Conservation (phyloP, 2,888 invertebrate genomes). For the Scaptodrosophila latifasciaeformis region DNA sequence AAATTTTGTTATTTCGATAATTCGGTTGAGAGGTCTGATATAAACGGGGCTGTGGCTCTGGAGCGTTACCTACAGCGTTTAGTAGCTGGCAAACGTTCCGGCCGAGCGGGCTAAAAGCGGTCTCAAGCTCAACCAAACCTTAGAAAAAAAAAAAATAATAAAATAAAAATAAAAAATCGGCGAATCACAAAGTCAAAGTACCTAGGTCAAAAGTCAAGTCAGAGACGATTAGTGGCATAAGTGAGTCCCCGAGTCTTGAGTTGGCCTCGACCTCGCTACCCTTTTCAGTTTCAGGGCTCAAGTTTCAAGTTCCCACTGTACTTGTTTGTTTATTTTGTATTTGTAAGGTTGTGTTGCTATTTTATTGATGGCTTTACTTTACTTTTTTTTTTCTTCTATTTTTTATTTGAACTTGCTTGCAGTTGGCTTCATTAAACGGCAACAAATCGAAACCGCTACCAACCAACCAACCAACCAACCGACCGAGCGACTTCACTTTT, state of each 20-base stretch:
- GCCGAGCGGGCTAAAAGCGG: conserved; percentile 52
- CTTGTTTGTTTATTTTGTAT: conserved; percentile 15
- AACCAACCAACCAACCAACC: no score
- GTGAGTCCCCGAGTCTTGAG: conserved; percentile 9
- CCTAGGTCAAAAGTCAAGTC: neutral
- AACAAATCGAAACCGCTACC: no score
- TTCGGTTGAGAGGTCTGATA: conserved; percentile 43
- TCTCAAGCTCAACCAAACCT: no score
- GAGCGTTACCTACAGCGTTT: no score
- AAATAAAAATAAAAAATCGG: conserved; percentile 3
- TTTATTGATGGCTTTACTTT: conserved; percentile 63
- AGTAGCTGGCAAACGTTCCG: conserved; percentile 54
- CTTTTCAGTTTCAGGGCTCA: neutral
- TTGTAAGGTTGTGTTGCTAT: conserved; percentile 15
- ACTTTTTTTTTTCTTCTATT: conserved; percentile 31
- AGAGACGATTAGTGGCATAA: neutral
- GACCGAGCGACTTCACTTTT: no score
- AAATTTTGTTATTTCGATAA: conserved; percentile 62
- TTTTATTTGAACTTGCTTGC: conserved; percentile 53
- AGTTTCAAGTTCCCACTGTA: no score
- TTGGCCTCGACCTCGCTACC: neutral
- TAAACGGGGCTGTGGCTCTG: conserved; percentile 30
- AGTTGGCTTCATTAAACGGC: conserved; percentile 55
- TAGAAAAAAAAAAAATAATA: conserved; percentile 3
- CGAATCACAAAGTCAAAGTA: neutral